Percentiles rank a stretch among this genome's conserved stretches.
Evolutionary conservation across 2,113 vertebrate species (phyloP).

Genomic region (Saguinus midas): DNA sequence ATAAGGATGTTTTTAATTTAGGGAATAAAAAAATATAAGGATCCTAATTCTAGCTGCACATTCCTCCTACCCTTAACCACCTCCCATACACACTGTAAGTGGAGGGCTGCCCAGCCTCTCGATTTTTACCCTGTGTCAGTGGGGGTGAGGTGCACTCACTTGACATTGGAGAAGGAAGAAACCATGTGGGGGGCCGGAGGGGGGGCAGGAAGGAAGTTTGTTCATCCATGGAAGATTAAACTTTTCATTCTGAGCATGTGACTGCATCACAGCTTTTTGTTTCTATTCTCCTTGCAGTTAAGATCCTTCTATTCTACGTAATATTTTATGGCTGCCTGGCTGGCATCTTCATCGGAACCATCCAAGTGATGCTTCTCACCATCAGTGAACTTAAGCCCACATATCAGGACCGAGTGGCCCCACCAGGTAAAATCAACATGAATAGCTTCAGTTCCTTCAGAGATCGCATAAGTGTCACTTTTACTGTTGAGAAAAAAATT

Average conservation of each 20-base stretch:
- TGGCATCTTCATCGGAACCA: slow-evolving; percentile 98
- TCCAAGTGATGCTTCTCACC: slow-evolving; percentile 97
- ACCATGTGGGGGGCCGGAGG: background rate
- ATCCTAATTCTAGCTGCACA: background rate
- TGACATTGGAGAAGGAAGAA: background rate
- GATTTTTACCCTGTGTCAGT: no score
- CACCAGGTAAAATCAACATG: slow-evolving; percentile 90
- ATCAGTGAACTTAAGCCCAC: slow-evolving; percentile 94
- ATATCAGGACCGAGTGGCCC: slow-evolving; percentile 98
- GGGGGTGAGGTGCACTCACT: background rate
- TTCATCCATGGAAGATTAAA: background rate
- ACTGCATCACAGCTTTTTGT: background rate
- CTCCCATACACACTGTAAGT: no score
- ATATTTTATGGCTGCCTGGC: slow-evolving; percentile 99
- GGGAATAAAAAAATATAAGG: background rate
- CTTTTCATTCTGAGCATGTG: background rate
- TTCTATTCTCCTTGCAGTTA: slow-evolving; percentile 86
- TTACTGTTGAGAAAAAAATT: background rate
- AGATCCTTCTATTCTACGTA: slow-evolving; percentile 96
- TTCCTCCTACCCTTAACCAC: background rate
- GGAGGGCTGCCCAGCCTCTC: background rate
- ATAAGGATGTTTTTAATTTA: background rate
- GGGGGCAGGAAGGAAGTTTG: background rate
- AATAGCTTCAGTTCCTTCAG: background rate
- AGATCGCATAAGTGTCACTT: background rate